These are phyloP conservation scores for Phyllotis vaccarum DNA, from an alignment of 2,797 vertebrate species.

Conservation along the genomic window DNA sequence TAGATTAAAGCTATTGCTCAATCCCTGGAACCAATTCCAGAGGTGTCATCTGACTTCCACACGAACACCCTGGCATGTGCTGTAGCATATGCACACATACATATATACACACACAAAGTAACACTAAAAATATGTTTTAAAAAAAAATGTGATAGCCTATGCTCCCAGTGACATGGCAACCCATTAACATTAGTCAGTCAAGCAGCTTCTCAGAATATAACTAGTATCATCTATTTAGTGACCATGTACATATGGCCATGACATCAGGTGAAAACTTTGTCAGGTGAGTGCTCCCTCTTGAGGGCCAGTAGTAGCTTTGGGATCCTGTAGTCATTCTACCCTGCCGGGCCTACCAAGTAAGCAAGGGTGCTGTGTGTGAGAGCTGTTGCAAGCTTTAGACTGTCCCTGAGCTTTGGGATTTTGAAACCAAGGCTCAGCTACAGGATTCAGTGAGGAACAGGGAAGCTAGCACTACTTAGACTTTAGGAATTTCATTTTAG, in stretches of 20 bases:
- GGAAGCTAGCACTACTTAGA: not conserved
- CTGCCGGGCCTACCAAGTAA: not conserved
- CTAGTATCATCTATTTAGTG: not conserved
- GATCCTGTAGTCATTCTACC: not conserved
- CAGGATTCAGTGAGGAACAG: not conserved
- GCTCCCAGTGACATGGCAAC: not conserved
- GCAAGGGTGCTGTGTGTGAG: not conserved
- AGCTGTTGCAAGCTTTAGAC: not conserved
- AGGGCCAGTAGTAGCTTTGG: not conserved
- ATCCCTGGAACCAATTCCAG: not conserved
- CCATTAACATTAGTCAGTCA: not conserved
- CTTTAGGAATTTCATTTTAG: conserved; percentile 2
- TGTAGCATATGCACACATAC: not conserved
- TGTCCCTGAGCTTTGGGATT: not conserved
- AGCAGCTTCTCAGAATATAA: not conserved
- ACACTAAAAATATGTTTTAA: not conserved
- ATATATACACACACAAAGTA: not conserved
- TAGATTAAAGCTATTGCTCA: not conserved
- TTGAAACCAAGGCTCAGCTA: conserved; percentile 31
- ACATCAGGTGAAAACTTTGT: not conserved
- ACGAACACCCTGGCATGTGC: not conserved
- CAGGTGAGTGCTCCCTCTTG: not conserved
- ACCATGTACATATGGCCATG: not conserved
- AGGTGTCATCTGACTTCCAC: not conserved
- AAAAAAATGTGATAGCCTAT: not conserved